Base-by-base conservation (phyloP, 2,888 invertebrate species). In the Philereme vetulata region DNA sequence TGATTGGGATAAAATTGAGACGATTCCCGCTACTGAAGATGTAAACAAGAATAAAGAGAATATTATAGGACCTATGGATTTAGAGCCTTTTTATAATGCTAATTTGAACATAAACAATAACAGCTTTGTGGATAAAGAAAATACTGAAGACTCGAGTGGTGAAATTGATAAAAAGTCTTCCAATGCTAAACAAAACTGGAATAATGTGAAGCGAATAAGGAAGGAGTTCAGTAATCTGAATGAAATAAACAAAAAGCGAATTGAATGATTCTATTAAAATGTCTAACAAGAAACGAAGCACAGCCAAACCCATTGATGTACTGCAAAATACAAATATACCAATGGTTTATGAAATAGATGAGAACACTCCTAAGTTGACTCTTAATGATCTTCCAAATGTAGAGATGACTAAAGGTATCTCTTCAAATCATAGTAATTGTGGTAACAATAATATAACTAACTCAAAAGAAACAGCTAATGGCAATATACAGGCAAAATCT, bases 1-100 rank as follows among this genome's bases (percentile, higher is more conserved):
- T 72, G 89, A 90, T 72, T 90, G 88, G 90, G 90, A 91, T 63
- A 88, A 86, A 76, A 91, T 92, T 69, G 90, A 91, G 75, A 66
- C 66, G 55, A 68, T 90, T 60, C 79, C 84, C 48, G 85, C 86
- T 53, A 66, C 74, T 58, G 84, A 86, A 66, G 74, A 75, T 46
- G 63, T 66, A 32, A 48, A 46, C n/a, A 69, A 65, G 53, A 72
- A 75, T 61, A 82, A 82, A 64, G 77, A 83, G 56, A 85, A 86
- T 68, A 65, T 77, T 60, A 62, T 78, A 34, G 81, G 78, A 2
- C 83, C 83, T 11, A 85, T 81, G 78, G 82, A 86, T 51, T 78
- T 84, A 60, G 84, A 87, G 70, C 78, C 82, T 36, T 81, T 80
- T 70, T 65, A 70, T 65, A 51, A 80, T 48, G 50, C 60, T 33